A percentile compares a stretch with the other conserved stretches of the same genome.
phyloP scores from a whole-genome alignment of 1,140 invertebrate species.

The Pararge aegeria region DNA sequence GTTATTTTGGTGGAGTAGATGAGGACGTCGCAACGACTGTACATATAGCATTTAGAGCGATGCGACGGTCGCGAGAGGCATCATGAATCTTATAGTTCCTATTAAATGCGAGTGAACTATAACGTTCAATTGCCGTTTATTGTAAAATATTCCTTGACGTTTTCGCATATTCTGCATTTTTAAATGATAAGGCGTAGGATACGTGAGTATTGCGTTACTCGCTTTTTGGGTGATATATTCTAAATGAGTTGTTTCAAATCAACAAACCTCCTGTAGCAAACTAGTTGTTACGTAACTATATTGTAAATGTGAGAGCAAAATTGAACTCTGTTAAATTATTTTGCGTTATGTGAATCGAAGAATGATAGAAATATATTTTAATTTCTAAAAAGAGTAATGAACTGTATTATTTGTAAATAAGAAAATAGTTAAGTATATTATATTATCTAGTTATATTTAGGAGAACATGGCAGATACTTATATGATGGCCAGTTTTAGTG shows the following conservation, averaged over 20 bases:
- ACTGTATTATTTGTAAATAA: slow-evolving; percentile 81
- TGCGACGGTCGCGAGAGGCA: slow-evolving; percentile 52
- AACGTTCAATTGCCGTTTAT: slow-evolving; percentile 76
- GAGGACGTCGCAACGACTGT: slow-evolving; percentile 47
- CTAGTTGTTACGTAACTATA: slow-evolving; percentile 67
- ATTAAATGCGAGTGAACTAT: slow-evolving; percentile 77
- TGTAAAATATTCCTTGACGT: slow-evolving; percentile 75
- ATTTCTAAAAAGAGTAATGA: slow-evolving; percentile 78
- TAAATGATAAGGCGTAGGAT: slow-evolving; percentile 73
- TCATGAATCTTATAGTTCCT: slow-evolving; percentile 79
- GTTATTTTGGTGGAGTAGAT: slow-evolving; percentile 56
- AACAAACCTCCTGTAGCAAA: slow-evolving; percentile 58
- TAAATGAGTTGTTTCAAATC: slow-evolving; percentile 73
- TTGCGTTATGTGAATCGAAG: slow-evolving; percentile 80
- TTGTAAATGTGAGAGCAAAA: slow-evolving; percentile 80
- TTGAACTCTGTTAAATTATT: slow-evolving; percentile 80
- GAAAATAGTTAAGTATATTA: slow-evolving; percentile 80
- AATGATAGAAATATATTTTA: slow-evolving; percentile 79
- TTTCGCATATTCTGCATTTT: slow-evolving; percentile 79
- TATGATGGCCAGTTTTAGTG: slow-evolving; percentile 80
- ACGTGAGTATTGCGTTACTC: slow-evolving; percentile 71
- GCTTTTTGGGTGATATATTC: slow-evolving; percentile 78
- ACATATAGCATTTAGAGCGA: slow-evolving; percentile 55
- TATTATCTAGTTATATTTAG: slow-evolving; percentile 79
- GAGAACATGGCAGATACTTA: slow-evolving; percentile 81